Evolutionary conservation across 35 echinoderm and acorn worm genomes (phyloP).

Genomic region (Ophiothrix spiculata): DNA sequence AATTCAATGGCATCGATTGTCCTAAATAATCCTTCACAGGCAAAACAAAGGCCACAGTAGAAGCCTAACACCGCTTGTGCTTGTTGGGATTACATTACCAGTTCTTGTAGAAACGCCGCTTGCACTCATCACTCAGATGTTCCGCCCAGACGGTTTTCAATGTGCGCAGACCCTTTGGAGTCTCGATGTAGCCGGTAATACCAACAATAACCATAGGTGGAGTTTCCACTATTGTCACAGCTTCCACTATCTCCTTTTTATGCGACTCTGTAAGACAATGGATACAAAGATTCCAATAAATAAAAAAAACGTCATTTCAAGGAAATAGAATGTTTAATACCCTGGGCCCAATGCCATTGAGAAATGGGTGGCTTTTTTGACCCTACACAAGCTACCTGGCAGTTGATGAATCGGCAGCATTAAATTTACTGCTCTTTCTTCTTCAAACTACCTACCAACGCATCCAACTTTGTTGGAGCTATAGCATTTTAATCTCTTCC

Average conservation of each 20-base stretch:
- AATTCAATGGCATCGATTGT: background rate
- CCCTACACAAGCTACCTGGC: too few relatives aligned
- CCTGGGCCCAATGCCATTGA: too few relatives aligned
- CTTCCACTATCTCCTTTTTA: constrained; percentile 97
- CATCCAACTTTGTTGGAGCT: too few relatives aligned
- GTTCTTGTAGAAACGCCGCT: constrained; percentile 99
- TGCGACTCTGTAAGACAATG: constrained; percentile 81
- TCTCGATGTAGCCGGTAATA: constrained; percentile 94
- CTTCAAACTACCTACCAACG: too few relatives aligned
- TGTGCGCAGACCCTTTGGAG: constrained; percentile 76
- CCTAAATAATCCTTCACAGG: background rate
- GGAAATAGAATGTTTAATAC: too few relatives aligned
- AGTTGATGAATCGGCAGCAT: too few relatives aligned
- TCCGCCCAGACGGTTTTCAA: constrained; percentile 96
- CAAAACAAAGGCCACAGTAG: background rate
- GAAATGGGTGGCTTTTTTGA: too few relatives aligned
- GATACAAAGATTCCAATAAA: too few relatives aligned
- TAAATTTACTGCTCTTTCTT: too few relatives aligned
- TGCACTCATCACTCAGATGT: constrained; percentile 97
- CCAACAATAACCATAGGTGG: constrained; percentile 95
- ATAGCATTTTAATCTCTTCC: too few relatives aligned
- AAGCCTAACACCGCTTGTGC: background rate
- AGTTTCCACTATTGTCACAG: constrained; percentile 87
- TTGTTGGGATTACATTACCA: constrained; percentile 88
- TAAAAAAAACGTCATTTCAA: too few relatives aligned